Conservation (phyloP, 2,113 vertebrate genomes). For the Pongo pygmaeus region DNA sequence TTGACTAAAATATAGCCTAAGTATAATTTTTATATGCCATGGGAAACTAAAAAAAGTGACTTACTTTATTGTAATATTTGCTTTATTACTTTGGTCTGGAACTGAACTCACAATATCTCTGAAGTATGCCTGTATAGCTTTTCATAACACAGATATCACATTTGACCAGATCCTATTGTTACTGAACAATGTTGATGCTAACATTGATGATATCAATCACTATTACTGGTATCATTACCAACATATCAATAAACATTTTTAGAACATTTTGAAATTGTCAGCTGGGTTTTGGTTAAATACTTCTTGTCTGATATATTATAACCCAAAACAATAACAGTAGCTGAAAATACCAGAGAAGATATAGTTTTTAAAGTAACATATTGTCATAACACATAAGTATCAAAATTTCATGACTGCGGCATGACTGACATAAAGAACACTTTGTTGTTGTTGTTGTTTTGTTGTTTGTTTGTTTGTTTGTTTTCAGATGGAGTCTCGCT, state of each 20-base stretch:
- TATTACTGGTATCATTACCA: neutral
- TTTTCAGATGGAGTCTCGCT: no score
- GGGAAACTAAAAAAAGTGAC: neutral
- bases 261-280: constrained; percentile 8
- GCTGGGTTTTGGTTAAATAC: neutral
- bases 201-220: neutral
- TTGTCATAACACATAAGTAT: neutral
- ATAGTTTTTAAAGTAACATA: constrained; percentile 12
- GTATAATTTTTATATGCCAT: neutral
- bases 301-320: neutral
- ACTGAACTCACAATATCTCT: neutral
- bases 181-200: neutral
- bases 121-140: neutral
- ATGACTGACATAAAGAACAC: neutral
- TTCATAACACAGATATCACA: neutral
- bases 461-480: no score
- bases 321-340: neutral
- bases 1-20: neutral
- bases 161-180: neutral
- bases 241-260: neutral
- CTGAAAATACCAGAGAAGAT: neutral
- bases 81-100: neutral
- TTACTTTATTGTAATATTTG: neutral
- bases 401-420: neutral
- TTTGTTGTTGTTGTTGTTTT: neutral